Evolutionary conservation across 2,113 vertebrate genomes (phyloP), one percentile per base, ranked within the genome.

Genomic region (Emydura subglobosa): DNA sequence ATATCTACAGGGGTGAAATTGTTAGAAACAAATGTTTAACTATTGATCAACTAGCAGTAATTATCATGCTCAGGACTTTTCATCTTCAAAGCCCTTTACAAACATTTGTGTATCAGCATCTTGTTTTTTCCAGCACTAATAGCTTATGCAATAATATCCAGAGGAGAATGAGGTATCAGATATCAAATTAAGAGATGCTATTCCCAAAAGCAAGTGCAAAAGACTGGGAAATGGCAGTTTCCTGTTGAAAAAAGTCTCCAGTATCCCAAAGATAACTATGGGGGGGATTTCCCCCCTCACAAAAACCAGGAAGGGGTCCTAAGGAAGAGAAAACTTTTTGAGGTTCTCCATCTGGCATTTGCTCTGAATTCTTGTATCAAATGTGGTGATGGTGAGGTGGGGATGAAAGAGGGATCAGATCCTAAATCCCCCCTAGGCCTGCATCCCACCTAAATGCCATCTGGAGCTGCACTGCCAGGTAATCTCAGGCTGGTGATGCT

Each of bases 71-170:
- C 44, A 0, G 0, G 47, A 47, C 54, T 91, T 88, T 92, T 87
- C 84, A 93, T 57, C 92, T 92, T 80, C 95, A 94, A 44, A 61
- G 80, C 55, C 34, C 82, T 87, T 82, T 49, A 80, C 84, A 85
- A 72, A 55, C 51, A 2, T 76, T 83, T 54, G 50, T 79, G 85
- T 88, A 72, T 61, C 95, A 90, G 44, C 57, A 88, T 44, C 53
- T 51, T 79, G 19, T n/a, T 59, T 93, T 49, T 47, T 89, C 82
- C 61, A 22, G 9, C 61, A 12, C 31, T 80, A 54, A 44, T 81
- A 34, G n/a, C 53, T 47, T 85, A 86, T 76, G 83, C 85, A 95
- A 31, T 39, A 29, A 25, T 54, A 42, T 3, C 88, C 65, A 79
- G 76, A 94, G n/a, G 54, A 54, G 85, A 94, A n/a, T 16, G 82